These are phyloP conservation scores for Leucoma salicis DNA, from an alignment of 2,888 invertebrate genomes.

Conservation along the genomic window DNA sequence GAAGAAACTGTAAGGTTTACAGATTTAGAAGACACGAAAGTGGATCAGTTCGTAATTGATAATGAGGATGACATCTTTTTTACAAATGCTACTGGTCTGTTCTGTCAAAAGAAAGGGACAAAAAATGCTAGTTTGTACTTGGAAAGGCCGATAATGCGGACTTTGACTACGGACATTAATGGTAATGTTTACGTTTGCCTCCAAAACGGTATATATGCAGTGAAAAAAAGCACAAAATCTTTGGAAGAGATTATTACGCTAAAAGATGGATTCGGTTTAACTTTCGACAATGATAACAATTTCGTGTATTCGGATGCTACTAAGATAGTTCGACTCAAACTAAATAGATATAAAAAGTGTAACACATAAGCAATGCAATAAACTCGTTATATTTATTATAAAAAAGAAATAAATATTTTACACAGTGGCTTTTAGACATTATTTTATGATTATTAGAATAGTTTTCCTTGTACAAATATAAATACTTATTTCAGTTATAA, in stretches of 20 bases:
- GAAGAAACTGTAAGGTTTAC: constrained; percentile 44
- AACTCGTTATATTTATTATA: neutral
- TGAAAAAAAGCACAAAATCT: constrained; percentile 36
- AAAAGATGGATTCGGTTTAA: constrained; percentile 57
- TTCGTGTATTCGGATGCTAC: constrained; percentile 56
- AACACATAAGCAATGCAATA: constrained; percentile 9
- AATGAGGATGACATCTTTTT: constrained; percentile 52
- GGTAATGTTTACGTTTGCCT: constrained; percentile 52
- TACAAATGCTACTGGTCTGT: constrained; percentile 59
- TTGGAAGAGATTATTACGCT: constrained; percentile 46
- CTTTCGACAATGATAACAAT: constrained; percentile 63
- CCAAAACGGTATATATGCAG: constrained; percentile 52
- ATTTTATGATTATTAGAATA: neutral
- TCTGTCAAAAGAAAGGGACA: constrained; percentile 51
- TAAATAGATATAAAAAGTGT: constrained; percentile 39
- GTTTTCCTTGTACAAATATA: neutral
- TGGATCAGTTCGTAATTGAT: constrained; percentile 60
- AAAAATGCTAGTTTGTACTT: constrained; percentile 45
- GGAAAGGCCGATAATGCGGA: constrained; percentile 37
- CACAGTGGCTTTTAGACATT: neutral
- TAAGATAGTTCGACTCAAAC: constrained; percentile 42
- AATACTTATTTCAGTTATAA: too few species aligned
- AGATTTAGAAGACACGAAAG: constrained; percentile 65
- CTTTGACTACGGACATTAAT: constrained; percentile 48
- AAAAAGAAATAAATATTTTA: neutral